A percentile compares a stretch with the other conserved stretches of the same genome.
These are phyloP conservation scores for Lepus oiostolus DNA, from an alignment of 2,797 vertebrate genomes.

Conservation along the genomic window DNA sequence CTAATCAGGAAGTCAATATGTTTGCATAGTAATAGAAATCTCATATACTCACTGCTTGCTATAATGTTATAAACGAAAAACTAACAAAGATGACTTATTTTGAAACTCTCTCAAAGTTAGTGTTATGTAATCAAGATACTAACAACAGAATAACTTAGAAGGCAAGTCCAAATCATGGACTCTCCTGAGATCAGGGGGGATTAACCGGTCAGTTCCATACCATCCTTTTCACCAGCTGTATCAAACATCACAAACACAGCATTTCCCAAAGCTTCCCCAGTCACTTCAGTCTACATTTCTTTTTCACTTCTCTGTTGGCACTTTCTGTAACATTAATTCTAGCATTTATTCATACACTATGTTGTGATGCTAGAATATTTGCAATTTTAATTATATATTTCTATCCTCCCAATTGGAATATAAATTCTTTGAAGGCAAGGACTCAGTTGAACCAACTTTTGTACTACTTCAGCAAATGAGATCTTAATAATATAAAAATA, in stretches of 20 bases:
- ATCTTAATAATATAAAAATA: not conserved
- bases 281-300: not conserved
- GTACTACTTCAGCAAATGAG: slow-evolving; percentile 19
- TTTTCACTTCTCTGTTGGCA: not conserved
- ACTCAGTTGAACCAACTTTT: slow-evolving; percentile 27
- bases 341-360: not conserved
- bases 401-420: slow-evolving; percentile 1
- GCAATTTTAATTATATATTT: slow-evolving; percentile 40
- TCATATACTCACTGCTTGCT: slow-evolving; percentile 2
- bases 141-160: slow-evolving; percentile 21
- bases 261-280: not conserved
- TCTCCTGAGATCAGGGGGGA: not conserved
- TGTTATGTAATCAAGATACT: not conserved
- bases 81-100: slow-evolving; percentile 26
- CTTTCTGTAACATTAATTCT: not conserved
- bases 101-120: not conserved
- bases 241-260: not conserved
- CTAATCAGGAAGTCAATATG: slow-evolving; percentile 9
- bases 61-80: slow-evolving; percentile 36
- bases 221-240: slow-evolving; percentile 11
- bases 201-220: not conserved
- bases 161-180: not conserved
- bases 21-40: slow-evolving; percentile 12
- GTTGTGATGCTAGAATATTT: not conserved
- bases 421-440: slow-evolving; percentile 34